phyloP scores from a whole-genome alignment of 2,113 vertebrate genomes.

The Xenotilapia caudafasciata region DNA sequence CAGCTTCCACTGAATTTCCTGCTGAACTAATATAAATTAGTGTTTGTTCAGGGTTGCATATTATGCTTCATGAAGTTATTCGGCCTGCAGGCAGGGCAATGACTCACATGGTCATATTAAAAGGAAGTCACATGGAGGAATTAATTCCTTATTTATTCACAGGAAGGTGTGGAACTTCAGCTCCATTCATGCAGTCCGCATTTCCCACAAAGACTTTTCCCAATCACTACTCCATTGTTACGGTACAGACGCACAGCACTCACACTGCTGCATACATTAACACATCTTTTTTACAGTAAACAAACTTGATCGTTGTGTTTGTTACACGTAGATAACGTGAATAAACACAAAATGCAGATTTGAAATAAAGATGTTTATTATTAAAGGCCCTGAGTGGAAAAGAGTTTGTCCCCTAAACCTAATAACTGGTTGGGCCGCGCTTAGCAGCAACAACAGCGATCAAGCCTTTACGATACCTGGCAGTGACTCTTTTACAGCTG shows the following conservation, averaged over 20 bases:
- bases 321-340: fast-evolving
- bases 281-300: background rate
- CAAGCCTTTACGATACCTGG: background rate
- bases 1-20: background rate
- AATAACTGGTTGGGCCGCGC: background rate
- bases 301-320: background rate
- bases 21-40: background rate
- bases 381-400: background rate
- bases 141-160: background rate
- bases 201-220: conserved; percentile 77
- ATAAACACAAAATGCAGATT: background rate
- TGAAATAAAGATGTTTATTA: background rate
- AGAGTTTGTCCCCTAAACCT: background rate
- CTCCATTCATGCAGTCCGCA: conserved; percentile 67
- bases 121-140: background rate
- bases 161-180: conserved; percentile 65
- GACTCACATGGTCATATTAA: background rate
- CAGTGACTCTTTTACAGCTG: background rate
- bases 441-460: background rate
- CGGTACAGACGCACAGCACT: conserved; percentile 38
- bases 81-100: background rate
- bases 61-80: background rate
- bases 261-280: background rate
- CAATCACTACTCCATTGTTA: conserved; percentile 76
- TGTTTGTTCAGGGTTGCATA: fast-evolving